Conservation (phyloP, 1,140 invertebrate genomes). For the Sitophilus oryzae region DNA sequence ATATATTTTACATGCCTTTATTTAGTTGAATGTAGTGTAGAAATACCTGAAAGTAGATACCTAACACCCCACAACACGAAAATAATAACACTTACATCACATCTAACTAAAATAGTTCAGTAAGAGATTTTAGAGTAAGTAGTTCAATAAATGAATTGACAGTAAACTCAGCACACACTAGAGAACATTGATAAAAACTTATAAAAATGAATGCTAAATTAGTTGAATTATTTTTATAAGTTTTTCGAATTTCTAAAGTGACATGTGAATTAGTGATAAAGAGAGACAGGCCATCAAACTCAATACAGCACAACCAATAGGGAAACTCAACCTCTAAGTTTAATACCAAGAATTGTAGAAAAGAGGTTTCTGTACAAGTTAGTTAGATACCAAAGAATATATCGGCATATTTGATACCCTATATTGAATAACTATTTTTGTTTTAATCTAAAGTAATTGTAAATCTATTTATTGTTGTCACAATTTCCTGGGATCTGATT, state of each 20-base stretch:
- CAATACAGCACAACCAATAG: constrained; percentile 19
- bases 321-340: constrained; percentile 17
- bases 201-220: too few relatives aligned
- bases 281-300: constrained; percentile 23
- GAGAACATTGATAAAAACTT: too few relatives aligned
- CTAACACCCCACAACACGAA: constrained; percentile 21
- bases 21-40: constrained; percentile 20
- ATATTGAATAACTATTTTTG: too few relatives aligned
- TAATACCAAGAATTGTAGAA: constrained; percentile 11
- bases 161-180: constrained; percentile 1
- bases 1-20: constrained; percentile 1
- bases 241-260: too few relatives aligned
- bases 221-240: too few relatives aligned
- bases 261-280: too few relatives aligned
- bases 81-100: constrained; percentile 17
- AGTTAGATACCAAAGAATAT: constrained; percentile 2
- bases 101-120: constrained; percentile 14
- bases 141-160: not conserved
- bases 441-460: too few relatives aligned
- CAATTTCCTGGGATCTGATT: too few relatives aligned
- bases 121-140: not conserved
- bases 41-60: constrained; percentile 6
- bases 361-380: constrained; percentile 15
- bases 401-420: not conserved
- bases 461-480: too few relatives aligned